phyloP scores from a whole-genome alignment of 2,113 vertebrate genomes.

The Collichthys lucidus region DNA sequence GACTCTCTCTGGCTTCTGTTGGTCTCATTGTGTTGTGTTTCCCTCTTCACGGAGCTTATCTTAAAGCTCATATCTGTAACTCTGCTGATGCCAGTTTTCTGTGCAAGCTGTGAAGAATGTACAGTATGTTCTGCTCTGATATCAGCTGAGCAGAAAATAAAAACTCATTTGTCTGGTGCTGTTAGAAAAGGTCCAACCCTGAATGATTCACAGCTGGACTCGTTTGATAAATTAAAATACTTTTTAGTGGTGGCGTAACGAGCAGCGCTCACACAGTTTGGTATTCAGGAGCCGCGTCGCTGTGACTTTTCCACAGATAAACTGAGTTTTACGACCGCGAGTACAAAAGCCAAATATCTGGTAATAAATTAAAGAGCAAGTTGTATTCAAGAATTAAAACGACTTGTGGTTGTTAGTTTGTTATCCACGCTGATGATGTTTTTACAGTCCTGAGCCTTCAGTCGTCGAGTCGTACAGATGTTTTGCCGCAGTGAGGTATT shows the following conservation, averaged over 20 bases:
- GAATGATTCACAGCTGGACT: background rate
- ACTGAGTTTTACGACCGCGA: no score
- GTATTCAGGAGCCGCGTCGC: no score
- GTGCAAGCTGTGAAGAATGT: constrained; percentile 27
- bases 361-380: no score
- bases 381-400: no score
- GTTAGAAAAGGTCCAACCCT: background rate
- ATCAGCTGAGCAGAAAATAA: constrained; percentile 16
- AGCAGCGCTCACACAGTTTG: no score
- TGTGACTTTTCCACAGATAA: no score
- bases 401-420: no score
- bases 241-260: no score
- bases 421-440: no score
- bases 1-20: background rate
- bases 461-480: no score
- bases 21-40: constrained; percentile 1
- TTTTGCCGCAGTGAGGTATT: background rate
- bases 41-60: constrained; percentile 23
- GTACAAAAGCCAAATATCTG: no score
- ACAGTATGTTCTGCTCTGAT: constrained; percentile 42
- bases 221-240: background rate
- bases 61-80: background rate
- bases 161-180: background rate
- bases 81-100: constrained; percentile 6
- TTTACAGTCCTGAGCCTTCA: no score